These are phyloP conservation scores for Euleptes europaea DNA, from an alignment of 2,113 vertebrate species.

Conservation along the genomic window DNA sequence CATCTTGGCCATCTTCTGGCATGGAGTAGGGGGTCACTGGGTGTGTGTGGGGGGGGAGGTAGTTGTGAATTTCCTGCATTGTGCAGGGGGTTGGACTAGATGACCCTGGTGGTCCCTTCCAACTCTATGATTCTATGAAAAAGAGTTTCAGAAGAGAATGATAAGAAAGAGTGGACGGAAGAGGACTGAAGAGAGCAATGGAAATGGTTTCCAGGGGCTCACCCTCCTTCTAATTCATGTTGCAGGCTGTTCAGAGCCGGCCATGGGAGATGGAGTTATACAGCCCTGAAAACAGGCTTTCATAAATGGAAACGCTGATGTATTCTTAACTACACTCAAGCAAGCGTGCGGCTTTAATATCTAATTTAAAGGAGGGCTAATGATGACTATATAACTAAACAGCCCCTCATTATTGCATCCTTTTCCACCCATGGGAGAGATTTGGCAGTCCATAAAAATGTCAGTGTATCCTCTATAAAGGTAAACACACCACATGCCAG, in stretches of 20 bases:
- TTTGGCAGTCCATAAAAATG: conserved; percentile 56
- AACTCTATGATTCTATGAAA: no score
- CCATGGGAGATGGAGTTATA: conserved; percentile 20
- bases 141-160: not conserved
- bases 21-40: no score
- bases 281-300: conserved; percentile 37
- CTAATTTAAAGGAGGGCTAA: conserved; percentile 41
- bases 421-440: conserved; percentile 37
- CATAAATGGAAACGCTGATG: conserved; percentile 14
- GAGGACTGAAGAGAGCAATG: not conserved
- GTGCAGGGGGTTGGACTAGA: no score
- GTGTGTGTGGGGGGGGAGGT: no score
- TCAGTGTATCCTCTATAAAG: conserved; percentile 44
- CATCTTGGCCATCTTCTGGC: no score
- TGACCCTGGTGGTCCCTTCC: no score
- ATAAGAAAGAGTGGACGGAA: not conserved
- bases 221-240: not conserved
- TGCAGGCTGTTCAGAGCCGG: not conserved
- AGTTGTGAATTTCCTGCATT: no score
- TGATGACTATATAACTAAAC: conserved; percentile 30
- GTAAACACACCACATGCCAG: conserved; percentile 20
- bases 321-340: conserved; percentile 9
- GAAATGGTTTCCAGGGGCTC: not conserved
- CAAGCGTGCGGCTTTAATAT: conserved; percentile 15
- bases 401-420: conserved; percentile 39